Percentiles rank a stretch among this genome's conserved stretches.
phyloP scores from a whole-genome alignment of 2,797 vertebrate genomes.

The Sebastiscus albofasciatus region DNA sequence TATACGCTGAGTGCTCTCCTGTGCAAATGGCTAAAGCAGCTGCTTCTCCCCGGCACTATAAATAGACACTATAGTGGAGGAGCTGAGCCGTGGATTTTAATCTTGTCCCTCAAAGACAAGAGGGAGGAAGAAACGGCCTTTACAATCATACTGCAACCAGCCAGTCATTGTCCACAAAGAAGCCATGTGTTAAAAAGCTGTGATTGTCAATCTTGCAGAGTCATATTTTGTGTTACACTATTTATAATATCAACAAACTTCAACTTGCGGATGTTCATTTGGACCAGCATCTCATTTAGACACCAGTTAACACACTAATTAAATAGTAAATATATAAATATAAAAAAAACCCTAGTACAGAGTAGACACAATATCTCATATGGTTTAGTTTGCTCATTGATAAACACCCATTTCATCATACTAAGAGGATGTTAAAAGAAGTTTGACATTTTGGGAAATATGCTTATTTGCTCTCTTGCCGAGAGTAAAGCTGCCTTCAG shows the following conservation, averaged over 20 bases:
- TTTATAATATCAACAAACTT: not conserved
- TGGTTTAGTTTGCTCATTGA: not conserved
- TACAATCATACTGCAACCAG: constrained; percentile 25
- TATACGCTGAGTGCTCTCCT: constrained; percentile 49
- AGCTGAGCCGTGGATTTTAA: constrained; percentile 68
- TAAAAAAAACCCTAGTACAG: not conserved
- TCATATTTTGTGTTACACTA: not conserved
- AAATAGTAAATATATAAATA: constrained; percentile 14
- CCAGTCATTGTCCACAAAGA: not conserved
- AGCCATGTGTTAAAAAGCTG: not conserved
- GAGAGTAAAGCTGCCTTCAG: not conserved
- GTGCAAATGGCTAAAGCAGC: constrained; percentile 75
- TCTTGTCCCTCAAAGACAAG: constrained; percentile 56
- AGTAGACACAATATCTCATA: not conserved
- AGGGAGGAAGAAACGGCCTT: constrained; percentile 19
- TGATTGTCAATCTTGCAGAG: not conserved
- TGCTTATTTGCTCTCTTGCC: not conserved
- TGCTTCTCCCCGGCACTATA: constrained; percentile 75
- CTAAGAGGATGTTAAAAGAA: not conserved
- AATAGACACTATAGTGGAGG: constrained; percentile 70
- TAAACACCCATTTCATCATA: not conserved
- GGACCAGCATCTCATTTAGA: not conserved
- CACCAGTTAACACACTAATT: not conserved
- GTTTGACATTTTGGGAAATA: not conserved
- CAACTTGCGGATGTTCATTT: not conserved